Base-by-base conservation (phyloP, 1,140 invertebrate species). In the Temnothorax nylanderi region DNA sequence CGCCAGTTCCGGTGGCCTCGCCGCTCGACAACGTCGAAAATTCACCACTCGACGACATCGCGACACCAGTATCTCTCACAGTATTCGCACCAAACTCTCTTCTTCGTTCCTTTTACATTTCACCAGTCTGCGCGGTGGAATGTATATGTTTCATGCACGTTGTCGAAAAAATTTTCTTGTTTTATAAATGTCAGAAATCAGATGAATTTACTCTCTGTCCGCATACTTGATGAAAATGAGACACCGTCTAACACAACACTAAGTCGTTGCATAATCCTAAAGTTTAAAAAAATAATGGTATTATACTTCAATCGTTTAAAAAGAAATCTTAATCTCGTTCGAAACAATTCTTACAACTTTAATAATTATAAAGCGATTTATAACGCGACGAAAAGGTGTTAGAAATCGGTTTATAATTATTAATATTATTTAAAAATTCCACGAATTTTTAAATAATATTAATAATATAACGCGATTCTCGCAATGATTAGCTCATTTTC, bases 11-110 rank as follows among this genome's bases (percentile, higher is more conserved):
- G 72, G 93, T 94, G 0, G 92, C 93, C n/a, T 94, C 94, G 78
- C 94, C 93, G 81, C 94, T 94, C 58, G 94, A 94, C 37, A 94
- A 84, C 4, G 94, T 94, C 56, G 94, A 94, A 87, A 94, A 94
- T 92, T 94, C 94, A 84, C 93, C 93, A 87, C 90, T 94, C 84
- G 94, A 94, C 85, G 94, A 94, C 93, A 94, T 94, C 69, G 51
- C 87, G 60, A 64, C 60, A 56, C 77, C 77, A 62, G 54, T 86
- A 32, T 75, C 11, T 74, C 10, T 84, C 69, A 74, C 69, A 56
- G 4, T 84, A 74, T 21, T 51, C 8, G 51, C 41, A 60, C 26
- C 26, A 54, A 80, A 51, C 13, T 32, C 21, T 26, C 21, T 26
- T 47, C 4, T 69, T 69, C 26, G 47, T 74, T 34, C 13, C 18